A percentile compares a stretch with the other conserved stretches of the same genome.
These are phyloP conservation scores for Eulithis prunata DNA, from an alignment of 2,888 invertebrate species.

Conservation along the genomic window DNA sequence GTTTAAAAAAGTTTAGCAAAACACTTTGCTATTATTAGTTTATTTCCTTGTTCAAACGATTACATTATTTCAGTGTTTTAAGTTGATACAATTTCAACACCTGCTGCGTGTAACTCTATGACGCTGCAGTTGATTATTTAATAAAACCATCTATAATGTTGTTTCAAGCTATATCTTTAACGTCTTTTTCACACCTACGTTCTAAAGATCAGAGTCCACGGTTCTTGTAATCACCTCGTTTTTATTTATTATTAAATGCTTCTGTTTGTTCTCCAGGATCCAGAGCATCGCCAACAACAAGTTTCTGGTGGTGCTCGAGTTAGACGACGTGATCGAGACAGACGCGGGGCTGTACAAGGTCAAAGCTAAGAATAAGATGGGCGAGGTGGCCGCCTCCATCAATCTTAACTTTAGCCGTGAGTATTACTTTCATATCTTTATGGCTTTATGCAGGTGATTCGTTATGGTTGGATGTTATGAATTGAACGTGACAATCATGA, in stretches of 20 bases:
- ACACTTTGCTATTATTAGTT: not conserved
- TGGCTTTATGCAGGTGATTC: not conserved
- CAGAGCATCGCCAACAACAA: conserved; percentile 93
- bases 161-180: no score
- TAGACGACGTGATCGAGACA: conserved; percentile 97
- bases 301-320: conserved; percentile 95
- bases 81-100: no score
- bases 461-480: no score
- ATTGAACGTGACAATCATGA: no score
- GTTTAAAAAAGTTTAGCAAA: conserved; percentile 17
- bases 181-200: no score
- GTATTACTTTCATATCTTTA: conserved; percentile 68
- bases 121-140: no score
- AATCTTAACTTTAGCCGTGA: conserved; percentile 99
- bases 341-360: conserved; percentile 98
- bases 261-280: conserved; percentile 79
- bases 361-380: conserved; percentile 98
- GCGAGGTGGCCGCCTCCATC: conserved; percentile 98
- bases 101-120: no score
- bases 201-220: no score
- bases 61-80: no score
- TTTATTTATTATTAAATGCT: conserved; percentile 4
- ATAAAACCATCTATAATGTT: no score
- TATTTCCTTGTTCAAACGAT: no score
- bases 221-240: not conserved